These are phyloP conservation scores for Acyrthosiphon pisum DNA, from an alignment of 1,140 invertebrate genomes.

Conservation along the genomic window DNA sequence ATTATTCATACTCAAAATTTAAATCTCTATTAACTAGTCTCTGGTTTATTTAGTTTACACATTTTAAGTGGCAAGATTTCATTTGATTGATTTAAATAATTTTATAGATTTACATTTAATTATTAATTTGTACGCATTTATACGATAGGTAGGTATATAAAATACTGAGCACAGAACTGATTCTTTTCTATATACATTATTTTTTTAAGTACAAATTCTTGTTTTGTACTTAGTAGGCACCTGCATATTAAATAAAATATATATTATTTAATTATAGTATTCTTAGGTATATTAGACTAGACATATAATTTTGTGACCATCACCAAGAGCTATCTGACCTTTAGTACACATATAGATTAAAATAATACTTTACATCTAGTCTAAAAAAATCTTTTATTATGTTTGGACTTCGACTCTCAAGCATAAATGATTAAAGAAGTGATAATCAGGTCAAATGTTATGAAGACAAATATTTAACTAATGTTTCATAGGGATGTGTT, in stretches of 20 bases:
- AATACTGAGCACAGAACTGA: background rate
- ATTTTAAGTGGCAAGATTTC: background rate
- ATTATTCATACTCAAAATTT: background rate
- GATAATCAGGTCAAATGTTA: slow-evolving; percentile 48
- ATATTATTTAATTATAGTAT: background rate
- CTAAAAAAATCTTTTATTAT: slow-evolving; percentile 19
- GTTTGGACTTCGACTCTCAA: slow-evolving; percentile 11
- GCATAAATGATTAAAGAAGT: background rate
- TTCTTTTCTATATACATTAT: too few species aligned
- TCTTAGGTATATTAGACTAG: background rate
- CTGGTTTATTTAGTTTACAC: background rate
- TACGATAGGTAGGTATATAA: background rate
- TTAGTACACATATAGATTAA: background rate
- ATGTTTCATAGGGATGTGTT: background rate
- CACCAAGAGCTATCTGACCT: slow-evolving; percentile 17
- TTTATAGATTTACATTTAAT: background rate
- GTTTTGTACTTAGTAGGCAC: background rate
- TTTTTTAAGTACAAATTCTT: background rate
- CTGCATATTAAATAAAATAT: background rate
- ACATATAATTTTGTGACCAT: background rate
- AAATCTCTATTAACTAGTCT: background rate
- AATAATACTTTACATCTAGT: background rate
- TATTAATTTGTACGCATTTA: background rate
- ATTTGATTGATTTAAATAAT: background rate
- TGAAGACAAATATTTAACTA: background rate